Evolutionary conservation across 2,113 vertebrate species (phyloP), one percentile per base, ranked within the genome.

Genomic region (Plecotus auritus): DNA sequence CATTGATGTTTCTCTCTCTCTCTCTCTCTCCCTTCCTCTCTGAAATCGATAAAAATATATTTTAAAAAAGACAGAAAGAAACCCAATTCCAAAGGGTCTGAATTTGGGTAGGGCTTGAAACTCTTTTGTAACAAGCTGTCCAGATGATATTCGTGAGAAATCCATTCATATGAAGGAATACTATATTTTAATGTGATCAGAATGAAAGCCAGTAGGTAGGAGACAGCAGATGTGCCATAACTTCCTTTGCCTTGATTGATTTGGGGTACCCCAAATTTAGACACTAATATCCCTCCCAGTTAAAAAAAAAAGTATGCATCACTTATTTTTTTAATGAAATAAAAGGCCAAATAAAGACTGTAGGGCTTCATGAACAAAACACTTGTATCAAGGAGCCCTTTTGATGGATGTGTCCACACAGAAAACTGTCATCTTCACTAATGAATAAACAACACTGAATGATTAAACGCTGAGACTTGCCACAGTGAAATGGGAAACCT

Each of bases 341-440:
- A 81, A 80, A 85, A 95, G 30, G 32, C 9, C 42, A 91, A 16
- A 61, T 66, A n/a, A 86, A 96, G 20, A 96, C 47, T 67, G 88
- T 42, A 83, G 64, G 66, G 54, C 28, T 93, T 84, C 47, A 35
- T 59, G 7, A 78, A 61, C 37, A 96, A 96, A 89, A 81, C 16
- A 67, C 10, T 66, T 83, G 20, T 59, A 82, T 17, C 42, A 67
- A 23, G 22, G n/a, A 72, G 47, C 4, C 47, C 40, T 69, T 93
- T 69, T 7, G 54, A 51, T 84, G 51, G 7, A 17, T 8, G 5
- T 9, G 20, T 51, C n/a, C 47, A 61, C 64, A 51, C 13, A 49
- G 76, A 74, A 93, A 93, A 74, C 30, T 66, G 32, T 80, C 45
- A 45, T 66, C 32, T 10, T 84, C 40, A 37, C 20, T 88, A 51